Evolutionary conservation across 1,140 invertebrate genomes (phyloP).

Genomic region (Acromyrmex heyeri): DNA sequence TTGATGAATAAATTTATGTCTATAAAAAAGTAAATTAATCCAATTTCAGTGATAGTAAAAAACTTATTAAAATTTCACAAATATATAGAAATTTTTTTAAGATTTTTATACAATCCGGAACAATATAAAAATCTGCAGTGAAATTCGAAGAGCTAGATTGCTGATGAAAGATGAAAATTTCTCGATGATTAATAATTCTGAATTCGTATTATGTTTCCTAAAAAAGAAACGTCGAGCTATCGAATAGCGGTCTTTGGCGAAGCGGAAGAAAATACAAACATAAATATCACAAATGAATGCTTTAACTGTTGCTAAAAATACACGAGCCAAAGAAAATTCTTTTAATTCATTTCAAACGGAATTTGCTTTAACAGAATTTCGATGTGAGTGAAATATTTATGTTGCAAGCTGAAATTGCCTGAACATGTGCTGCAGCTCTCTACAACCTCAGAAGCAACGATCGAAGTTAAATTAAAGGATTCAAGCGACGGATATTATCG

Average conservation of each 20-base stretch:
- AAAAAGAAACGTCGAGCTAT: not conserved
- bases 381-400: constrained; percentile 27
- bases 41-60: no score
- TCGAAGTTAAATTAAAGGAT: constrained; percentile 65
- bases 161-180: no score
- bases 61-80: no score
- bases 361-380: not conserved
- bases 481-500: constrained; percentile 49
- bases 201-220: not conserved
- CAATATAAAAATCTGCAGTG: no score
- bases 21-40: no score
- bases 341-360: not conserved
- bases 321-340: not conserved
- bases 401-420: not conserved
- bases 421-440: not conserved
- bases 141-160: no score
- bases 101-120: no score
- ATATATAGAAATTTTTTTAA: no score
- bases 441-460: constrained; percentile 24
- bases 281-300: not conserved
- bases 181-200: not conserved
- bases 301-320: not conserved
- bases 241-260: not conserved
- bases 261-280: not conserved
- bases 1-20: no score